Evolutionary conservation across 2,113 vertebrate species (phyloP).

Genomic region (Emydura subglobosa): DNA sequence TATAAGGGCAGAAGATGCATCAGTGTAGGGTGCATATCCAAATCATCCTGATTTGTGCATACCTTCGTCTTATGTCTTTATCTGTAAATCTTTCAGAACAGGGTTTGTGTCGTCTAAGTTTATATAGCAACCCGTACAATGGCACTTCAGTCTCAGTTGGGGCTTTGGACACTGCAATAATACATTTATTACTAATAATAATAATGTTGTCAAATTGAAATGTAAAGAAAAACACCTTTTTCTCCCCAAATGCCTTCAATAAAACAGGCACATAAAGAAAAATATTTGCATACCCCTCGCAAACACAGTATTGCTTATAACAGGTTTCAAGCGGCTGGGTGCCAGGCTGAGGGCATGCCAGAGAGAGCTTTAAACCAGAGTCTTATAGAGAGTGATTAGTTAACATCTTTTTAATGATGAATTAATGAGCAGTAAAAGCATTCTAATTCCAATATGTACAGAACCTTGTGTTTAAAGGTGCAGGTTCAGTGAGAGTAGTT

Average conservation of each 20-base stretch:
- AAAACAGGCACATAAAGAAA: not conserved
- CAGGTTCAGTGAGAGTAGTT: slow-evolving; percentile 70
- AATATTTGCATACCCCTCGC: not conserved
- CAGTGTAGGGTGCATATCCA: not conserved
- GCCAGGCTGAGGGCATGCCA: slow-evolving; percentile 26
- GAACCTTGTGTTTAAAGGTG: slow-evolving; percentile 72
- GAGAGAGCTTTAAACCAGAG: slow-evolving; percentile 61
- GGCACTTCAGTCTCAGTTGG: not conserved
- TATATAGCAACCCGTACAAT: not conserved
- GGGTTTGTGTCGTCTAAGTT: not conserved
- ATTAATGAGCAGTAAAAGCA: slow-evolving; percentile 78
- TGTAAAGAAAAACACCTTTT: not conserved
- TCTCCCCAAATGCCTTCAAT: not conserved
- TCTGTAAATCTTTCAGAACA: not conserved
- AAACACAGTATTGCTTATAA: not conserved
- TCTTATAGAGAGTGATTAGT: slow-evolving; percentile 73
- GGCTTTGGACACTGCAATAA: not conserved
- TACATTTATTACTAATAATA: not conserved
- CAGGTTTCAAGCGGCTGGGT: slow-evolving; percentile 12
- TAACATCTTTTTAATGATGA: slow-evolving; percentile 79
- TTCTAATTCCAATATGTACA: slow-evolving; percentile 72
- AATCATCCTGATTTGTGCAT: not conserved
- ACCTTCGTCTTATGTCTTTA: not conserved
- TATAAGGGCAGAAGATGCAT: not conserved
- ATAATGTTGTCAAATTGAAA: not conserved